Conservation (phyloP, 2,888 invertebrate species). For the Masnerella sp. region DNA sequence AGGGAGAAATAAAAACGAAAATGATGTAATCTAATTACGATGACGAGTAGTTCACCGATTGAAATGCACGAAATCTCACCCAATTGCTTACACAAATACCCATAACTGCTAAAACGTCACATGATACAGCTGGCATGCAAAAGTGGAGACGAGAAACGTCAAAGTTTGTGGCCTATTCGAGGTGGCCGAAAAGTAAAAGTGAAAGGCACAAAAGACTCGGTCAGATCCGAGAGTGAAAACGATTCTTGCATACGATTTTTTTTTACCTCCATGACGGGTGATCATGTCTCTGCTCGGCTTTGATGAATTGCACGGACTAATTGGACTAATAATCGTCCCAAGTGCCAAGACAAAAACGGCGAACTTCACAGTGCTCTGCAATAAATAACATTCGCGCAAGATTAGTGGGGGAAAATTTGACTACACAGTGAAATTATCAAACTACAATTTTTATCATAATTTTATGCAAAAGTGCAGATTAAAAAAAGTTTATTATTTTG, state of each 20-base stretch:
- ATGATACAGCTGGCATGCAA: not conserved
- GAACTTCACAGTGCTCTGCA: conserved; percentile 5
- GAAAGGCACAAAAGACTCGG: conserved; percentile 1
- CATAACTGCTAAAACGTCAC: not conserved
- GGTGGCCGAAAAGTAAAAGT: not conserved
- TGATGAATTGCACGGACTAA: conserved; percentile 1
- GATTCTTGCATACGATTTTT: conserved; percentile 6
- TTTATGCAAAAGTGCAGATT: too few relatives aligned
- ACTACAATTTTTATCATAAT: too few relatives aligned
- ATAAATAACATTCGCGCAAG: too few relatives aligned
- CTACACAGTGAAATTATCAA: too few relatives aligned
- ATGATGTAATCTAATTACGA: too few relatives aligned
- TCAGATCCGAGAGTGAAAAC: not conserved
- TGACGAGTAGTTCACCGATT: too few relatives aligned
- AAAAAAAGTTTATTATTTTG: too few relatives aligned
- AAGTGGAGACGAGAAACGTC: not conserved
- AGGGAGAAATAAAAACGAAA: too few relatives aligned
- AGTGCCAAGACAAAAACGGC: conserved; percentile 1
- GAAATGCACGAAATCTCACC: not conserved
- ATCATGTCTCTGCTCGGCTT: conserved; percentile 66
- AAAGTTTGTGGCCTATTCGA: not conserved
- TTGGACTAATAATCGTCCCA: not conserved
- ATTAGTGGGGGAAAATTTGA: too few relatives aligned
- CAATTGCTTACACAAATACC: too few relatives aligned
- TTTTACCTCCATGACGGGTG: conserved; percentile 70